Conservation (phyloP, 1,140 invertebrate genomes). For the Lethocerus indicus region DNA sequence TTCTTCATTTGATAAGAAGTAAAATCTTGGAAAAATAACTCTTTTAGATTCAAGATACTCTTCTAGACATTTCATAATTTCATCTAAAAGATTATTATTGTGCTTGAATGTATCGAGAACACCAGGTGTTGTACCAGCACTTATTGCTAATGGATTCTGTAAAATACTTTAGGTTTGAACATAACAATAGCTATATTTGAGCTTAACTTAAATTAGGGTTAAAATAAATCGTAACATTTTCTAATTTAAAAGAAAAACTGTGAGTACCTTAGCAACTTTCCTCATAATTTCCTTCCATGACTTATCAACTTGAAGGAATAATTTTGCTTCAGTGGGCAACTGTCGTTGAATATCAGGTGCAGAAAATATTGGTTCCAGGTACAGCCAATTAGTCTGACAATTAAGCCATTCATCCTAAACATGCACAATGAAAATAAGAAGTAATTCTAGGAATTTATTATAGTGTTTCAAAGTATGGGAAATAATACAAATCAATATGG, state of each 20-base stretch:
- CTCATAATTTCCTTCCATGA: constrained; percentile 74
- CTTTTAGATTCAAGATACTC: constrained; percentile 75
- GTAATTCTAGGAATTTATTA: no score
- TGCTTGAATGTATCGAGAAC: constrained; percentile 51
- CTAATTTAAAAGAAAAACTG: neutral
- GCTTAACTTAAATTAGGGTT: neutral
- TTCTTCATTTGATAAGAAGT: constrained; percentile 89
- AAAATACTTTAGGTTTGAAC: no score
- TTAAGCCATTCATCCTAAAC: constrained; percentile 59
- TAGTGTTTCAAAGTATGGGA: no score
- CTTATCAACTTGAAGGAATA: constrained; percentile 69
- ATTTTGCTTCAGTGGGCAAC: constrained; percentile 63
- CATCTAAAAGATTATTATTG: constrained; percentile 60
- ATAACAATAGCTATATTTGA: no score
- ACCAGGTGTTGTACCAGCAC: constrained; percentile 40
- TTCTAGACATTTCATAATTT: constrained; percentile 65
- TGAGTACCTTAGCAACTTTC: constrained; percentile 40
- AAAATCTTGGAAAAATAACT: constrained; percentile 80
- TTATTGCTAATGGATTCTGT: constrained; percentile 50
- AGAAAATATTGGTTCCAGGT: constrained; percentile 76
- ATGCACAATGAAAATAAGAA: no score
- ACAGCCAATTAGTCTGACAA: constrained; percentile 73
- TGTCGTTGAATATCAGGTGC: constrained; percentile 77
- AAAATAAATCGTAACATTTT: neutral
- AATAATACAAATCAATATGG: no score